Conservation (phyloP, 1,140 invertebrate genomes). For the Pseudomyrmex flavicornis region DNA sequence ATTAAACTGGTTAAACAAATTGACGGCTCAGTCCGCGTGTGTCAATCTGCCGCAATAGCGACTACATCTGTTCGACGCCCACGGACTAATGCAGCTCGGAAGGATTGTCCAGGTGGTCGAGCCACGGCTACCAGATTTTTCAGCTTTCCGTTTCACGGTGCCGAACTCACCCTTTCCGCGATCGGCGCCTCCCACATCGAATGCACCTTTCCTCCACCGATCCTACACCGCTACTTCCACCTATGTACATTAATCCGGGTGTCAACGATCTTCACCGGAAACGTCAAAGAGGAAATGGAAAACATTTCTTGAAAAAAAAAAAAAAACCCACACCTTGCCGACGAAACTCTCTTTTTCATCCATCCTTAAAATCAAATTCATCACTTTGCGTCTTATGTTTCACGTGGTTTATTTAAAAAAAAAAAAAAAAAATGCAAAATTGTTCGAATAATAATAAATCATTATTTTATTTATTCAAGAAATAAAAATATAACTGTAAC, state of each 20-base stretch:
- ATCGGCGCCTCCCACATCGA: constrained; percentile 18
- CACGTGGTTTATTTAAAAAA: too few species aligned
- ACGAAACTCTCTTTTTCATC: not conserved
- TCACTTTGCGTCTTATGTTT: too few species aligned
- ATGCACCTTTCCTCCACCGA: constrained; percentile 7
- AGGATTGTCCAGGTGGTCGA: constrained; percentile 70
- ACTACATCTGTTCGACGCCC: constrained; percentile 64
- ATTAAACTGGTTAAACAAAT: constrained; percentile 5
- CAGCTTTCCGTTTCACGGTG: constrained; percentile 52
- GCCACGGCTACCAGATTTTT: constrained; percentile 61
- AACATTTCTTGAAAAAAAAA: constrained; percentile 23
- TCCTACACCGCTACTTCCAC: constrained; percentile 23
- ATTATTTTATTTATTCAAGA: too few species aligned
- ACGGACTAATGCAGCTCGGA: constrained; percentile 52
- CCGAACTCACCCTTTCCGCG: constrained; percentile 44
- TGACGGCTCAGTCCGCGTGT: not conserved
- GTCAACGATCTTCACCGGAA: constrained; percentile 50
- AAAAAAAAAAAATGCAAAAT: too few species aligned
- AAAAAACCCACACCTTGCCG: not conserved
- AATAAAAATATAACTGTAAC: too few species aligned
- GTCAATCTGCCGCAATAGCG: constrained; percentile 28
- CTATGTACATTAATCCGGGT: constrained; percentile 46
- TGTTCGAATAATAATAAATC: too few species aligned
- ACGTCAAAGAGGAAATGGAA: constrained; percentile 25
- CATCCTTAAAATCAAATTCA: not conserved